These are phyloP conservation scores for Leptopilina drosophilae DNA, from an alignment of 2,888 invertebrate genomes.

Conservation along the genomic window DNA sequence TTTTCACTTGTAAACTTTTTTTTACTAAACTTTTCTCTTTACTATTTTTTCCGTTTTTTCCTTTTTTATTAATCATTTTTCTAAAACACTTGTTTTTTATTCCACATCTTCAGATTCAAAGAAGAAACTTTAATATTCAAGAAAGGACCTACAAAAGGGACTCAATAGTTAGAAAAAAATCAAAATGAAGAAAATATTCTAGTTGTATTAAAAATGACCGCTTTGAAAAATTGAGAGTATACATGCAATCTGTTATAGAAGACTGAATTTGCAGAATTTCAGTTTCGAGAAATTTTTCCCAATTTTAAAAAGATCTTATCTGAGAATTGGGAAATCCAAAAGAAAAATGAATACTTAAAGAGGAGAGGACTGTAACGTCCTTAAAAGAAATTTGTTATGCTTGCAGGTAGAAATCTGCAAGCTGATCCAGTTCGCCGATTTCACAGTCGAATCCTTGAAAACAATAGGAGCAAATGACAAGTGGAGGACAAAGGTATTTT, in stretches of 20 bases:
- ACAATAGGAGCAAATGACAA: slow-evolving; percentile 55
- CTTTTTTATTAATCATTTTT: too few species aligned
- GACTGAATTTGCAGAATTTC: neutral
- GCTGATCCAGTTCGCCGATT: slow-evolving; percentile 28
- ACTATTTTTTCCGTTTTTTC: too few species aligned
- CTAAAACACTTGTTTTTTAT: too few species aligned
- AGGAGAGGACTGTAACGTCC: slow-evolving; percentile 7
- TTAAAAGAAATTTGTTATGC: slow-evolving; percentile 55
- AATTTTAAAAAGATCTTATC: slow-evolving; percentile 1
- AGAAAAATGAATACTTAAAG: slow-evolving; percentile 20
- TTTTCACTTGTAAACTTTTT: too few species aligned
- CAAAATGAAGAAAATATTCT: too few species aligned
- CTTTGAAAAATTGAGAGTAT: neutral
- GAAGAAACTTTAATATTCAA: too few species aligned
- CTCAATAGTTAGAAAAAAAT: too few species aligned
- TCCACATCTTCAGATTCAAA: too few species aligned
- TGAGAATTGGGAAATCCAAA: slow-evolving; percentile 6
- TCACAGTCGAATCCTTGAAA: slow-evolving; percentile 41
- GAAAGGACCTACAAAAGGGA: too few species aligned
- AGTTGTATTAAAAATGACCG: too few species aligned
- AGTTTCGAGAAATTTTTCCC: neutral
- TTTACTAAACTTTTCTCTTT: too few species aligned
- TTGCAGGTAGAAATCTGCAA: slow-evolving; percentile 61
- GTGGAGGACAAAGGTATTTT: slow-evolving; percentile 55
- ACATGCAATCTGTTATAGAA: neutral